phyloP scores from a whole-genome alignment of 2,888 invertebrate genomes.

The Ichneumoninae sp. region DNA sequence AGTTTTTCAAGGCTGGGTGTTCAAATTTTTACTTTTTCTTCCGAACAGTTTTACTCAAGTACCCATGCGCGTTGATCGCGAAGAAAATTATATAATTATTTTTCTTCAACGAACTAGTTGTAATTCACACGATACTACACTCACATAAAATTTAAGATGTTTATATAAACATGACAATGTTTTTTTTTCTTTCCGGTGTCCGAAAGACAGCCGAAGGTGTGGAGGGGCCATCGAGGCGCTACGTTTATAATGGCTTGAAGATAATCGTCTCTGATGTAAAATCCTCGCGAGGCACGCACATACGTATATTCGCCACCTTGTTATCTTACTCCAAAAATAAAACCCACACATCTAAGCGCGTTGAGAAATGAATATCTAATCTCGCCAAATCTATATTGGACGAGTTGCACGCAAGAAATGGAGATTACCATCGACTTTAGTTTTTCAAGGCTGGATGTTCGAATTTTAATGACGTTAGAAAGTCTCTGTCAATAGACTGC shows the following conservation, averaged over 20 bases:
- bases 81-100: too few species aligned
- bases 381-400: neutral
- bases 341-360: constrained; percentile 2
- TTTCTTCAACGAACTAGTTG: too few species aligned
- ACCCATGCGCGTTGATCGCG: neutral
- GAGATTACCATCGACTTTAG: too few species aligned
- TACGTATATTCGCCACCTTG: neutral
- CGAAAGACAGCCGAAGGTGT: neutral
- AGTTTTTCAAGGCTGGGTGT: neutral
- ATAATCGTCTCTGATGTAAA: constrained; percentile 6
- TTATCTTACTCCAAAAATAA: neutral
- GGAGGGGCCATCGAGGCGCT: constrained; percentile 3
- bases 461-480: too few species aligned
- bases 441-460: too few species aligned
- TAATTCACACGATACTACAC: too few species aligned
- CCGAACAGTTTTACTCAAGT: too few species aligned
- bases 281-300: constrained; percentile 1
- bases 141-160: neutral
- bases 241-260: neutral
- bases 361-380: constrained; percentile 5
- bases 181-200: neutral
- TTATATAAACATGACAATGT: neutral
- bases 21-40: neutral
- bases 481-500: too few species aligned
- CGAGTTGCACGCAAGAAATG: too few species aligned